Base-by-base conservation (phyloP, 2,888 invertebrate species). In the Ophioninae sp. region DNA sequence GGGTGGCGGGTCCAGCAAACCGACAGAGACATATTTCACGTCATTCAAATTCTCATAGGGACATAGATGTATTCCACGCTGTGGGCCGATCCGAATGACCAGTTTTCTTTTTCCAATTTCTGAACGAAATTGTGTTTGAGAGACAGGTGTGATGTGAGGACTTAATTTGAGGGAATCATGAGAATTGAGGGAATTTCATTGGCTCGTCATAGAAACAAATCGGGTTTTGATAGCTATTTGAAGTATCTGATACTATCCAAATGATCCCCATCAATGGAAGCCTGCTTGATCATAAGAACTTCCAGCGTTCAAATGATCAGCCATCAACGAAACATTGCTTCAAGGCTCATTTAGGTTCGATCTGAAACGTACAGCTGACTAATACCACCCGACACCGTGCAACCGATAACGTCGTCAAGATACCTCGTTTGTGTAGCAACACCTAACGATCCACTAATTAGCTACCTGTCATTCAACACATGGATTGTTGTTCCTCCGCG, bases 21-120 rank as follows among this genome's bases (percentile, higher is more conserved):
- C 87, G 89, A 91, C 90, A 90, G 87, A 91, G 91, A 91, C 89
- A 89, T 90, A 91, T 89, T 90, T 91, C 87, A 89, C 87, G 89
- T 89, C 88, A 87, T 86, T 87, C 88, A 90, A 90, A 89, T 74
- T 75, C 78, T 62, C 37, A 39, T 59, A 57, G 50, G 37, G 21
- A 59, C 20, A 65, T 56, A 75, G 13, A 62, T 41, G 21, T 67
- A 44, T 17, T 62, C 5, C 23, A 41, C n/a, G 20, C 8, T 50
- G 10, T 17, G 59, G 2, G 13, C 13, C 21, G 61, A 41, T 41
- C 39, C 8, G 41, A 72, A 72, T 68, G 21, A 23, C 23, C 6
- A 68, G 50, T 6, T 10, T 17, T 13, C 17, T 10, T 50, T 17
- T 17, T 50, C 17, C 17, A 10, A 13, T 50, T 13, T 0, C 3